Conservation (phyloP, 1,140 invertebrate species). For the Drosophila auraria region DNA sequence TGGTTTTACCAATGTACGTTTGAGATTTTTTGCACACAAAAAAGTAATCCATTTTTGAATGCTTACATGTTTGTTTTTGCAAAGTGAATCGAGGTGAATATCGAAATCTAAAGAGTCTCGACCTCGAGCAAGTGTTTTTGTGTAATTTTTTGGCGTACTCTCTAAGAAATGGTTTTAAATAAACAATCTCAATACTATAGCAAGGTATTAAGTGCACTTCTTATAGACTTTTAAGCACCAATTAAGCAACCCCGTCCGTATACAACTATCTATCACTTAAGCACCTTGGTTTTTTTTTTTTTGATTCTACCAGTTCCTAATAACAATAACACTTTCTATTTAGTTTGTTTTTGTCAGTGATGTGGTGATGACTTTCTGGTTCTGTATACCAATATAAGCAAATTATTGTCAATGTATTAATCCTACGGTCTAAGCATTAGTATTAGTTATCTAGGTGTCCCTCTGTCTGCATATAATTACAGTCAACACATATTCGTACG, state of each 20-base stretch:
- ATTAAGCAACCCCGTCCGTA: constrained; percentile 60
- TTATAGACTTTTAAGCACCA: constrained; percentile 70
- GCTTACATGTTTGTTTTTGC: constrained; percentile 82
- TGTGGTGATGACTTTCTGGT: constrained; percentile 76
- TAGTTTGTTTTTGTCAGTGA: constrained; percentile 66
- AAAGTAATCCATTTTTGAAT: constrained; percentile 72
- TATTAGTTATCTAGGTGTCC: constrained; percentile 39
- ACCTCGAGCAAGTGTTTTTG: constrained; percentile 54
- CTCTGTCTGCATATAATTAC: constrained; percentile 20
- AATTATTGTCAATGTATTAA: constrained; percentile 31
- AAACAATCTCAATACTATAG: constrained; percentile 50
- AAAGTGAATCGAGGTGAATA: constrained; percentile 41
- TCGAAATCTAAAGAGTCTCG: constrained; percentile 18
- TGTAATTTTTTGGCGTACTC: constrained; percentile 65
- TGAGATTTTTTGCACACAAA: constrained; percentile 64
- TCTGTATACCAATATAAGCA: constrained; percentile 40
- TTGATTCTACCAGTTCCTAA: constrained; percentile 29
- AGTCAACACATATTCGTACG: constrained; percentile 11
- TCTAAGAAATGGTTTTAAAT: constrained; percentile 61
- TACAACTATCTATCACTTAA: constrained; percentile 64
- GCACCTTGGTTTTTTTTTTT: constrained; percentile 65
- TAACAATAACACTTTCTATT: constrained; percentile 26
- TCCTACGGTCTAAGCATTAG: constrained; percentile 63
- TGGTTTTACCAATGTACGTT: constrained; percentile 43
- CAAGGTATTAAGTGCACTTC: constrained; percentile 73